These are phyloP conservation scores for Bugula neritina DNA, from an alignment of 2,888 invertebrate species.

Conservation along the genomic window DNA sequence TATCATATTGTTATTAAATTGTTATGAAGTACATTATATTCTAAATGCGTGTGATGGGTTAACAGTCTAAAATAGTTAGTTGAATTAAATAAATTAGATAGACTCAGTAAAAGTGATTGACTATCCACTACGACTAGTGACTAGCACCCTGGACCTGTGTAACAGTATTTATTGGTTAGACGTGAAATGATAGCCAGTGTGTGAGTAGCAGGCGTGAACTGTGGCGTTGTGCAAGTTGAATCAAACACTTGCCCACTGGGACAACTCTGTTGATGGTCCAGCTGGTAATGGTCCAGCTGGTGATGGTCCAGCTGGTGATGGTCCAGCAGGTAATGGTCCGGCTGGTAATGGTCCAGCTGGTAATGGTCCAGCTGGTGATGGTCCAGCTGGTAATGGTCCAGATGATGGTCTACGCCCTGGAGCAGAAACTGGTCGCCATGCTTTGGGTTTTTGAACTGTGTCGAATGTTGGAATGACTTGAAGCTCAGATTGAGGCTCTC, in stretches of 20 bases:
- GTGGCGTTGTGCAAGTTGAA: no score
- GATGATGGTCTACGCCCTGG: not conserved
- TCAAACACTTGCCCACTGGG: no score
- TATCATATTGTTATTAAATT: no score
- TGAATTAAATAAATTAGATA: no score
- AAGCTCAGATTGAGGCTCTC: not conserved
- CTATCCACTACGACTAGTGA: no score
- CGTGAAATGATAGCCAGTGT: not conserved
- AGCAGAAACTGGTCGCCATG: constrained; percentile 6
- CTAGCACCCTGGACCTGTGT: no score
- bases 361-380: not conserved
- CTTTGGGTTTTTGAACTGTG: not conserved
- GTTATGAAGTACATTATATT: no score
- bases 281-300: not conserved
- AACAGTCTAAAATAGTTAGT: no score
- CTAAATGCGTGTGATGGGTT: no score
- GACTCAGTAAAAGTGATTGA: no score
- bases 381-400: not conserved
- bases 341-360: not conserved
- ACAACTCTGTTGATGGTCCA: no score
- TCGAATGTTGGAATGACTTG: constrained; percentile 1
- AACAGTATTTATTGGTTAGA: no score
- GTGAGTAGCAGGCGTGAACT: constrained; percentile 23
- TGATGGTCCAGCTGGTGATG: not conserved
- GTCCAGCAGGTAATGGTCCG: not conserved